A percentile compares a stretch with the other conserved stretches of the same genome.
These are phyloP conservation scores for Clarias pachynema DNA, from an alignment of 2,797 vertebrate genomes.

Conservation along the genomic window DNA sequence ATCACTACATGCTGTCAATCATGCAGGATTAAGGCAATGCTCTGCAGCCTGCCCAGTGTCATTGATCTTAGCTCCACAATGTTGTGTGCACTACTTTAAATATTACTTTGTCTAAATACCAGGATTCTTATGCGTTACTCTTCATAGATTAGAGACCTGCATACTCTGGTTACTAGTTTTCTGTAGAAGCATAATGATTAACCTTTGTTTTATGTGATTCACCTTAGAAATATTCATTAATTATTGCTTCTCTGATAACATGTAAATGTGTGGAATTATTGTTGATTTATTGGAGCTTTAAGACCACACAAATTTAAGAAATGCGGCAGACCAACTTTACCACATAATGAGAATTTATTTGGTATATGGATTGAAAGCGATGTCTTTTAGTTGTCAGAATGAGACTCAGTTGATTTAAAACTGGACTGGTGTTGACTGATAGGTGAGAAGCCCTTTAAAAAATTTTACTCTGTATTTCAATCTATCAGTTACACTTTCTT, in stretches of 20 bases:
- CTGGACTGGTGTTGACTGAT: conserved; percentile 34
- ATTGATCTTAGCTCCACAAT: not conserved
- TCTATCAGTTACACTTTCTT: conserved; percentile 64
- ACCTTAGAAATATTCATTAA: not conserved
- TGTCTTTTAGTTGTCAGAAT: conserved; percentile 44
- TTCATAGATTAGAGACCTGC: not conserved
- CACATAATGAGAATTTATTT: conserved; percentile 42
- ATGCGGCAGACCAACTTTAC: conserved; percentile 26
- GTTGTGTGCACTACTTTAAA: not conserved
- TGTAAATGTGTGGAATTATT: not conserved
- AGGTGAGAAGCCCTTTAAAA: conserved; percentile 60
- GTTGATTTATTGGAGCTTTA: conserved; percentile 34
- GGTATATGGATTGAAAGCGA: conserved; percentile 25
- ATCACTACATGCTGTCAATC: not conserved
- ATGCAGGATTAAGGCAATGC: not conserved
- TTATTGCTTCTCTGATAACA: not conserved
- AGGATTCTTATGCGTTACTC: not conserved
- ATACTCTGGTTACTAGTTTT: not conserved
- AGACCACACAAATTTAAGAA: conserved; percentile 45
- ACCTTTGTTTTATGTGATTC: not conserved
- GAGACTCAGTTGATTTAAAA: conserved; percentile 33
- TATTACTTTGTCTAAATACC: not conserved
- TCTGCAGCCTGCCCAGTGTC: not conserved
- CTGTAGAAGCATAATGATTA: not conserved
- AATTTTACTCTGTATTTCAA: conserved; percentile 58